Evolutionary conservation across 2,888 invertebrate species (phyloP).

Genomic region (Spisula subtruncata): DNA sequence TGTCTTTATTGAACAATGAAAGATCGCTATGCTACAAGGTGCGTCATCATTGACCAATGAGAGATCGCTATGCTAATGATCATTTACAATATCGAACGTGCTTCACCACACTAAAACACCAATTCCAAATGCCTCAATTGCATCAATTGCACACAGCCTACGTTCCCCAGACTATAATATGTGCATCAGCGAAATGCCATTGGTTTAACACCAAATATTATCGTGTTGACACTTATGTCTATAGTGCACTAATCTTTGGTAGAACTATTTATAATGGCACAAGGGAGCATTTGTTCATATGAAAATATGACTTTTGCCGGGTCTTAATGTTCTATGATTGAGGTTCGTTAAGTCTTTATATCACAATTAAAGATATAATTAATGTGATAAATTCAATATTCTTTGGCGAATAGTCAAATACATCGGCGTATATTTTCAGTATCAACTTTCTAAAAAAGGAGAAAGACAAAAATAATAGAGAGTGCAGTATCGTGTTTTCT

Average conservation of each 20-base stretch:
- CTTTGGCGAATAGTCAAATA: background rate
- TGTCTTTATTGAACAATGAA: too few species aligned
- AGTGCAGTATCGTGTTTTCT: too few species aligned
- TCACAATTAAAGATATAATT: background rate
- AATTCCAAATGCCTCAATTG: background rate
- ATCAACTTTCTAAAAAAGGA: background rate
- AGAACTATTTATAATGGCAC: background rate
- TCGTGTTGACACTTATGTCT: background rate
- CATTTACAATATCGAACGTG: too few species aligned
- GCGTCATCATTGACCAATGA: too few species aligned
- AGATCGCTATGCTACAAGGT: too few species aligned
- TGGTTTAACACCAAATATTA: conserved; percentile 5
- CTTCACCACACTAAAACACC: too few species aligned
- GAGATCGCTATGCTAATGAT: too few species aligned
- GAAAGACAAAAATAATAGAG: background rate
- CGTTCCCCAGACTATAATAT: background rate
- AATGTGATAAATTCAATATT: background rate
- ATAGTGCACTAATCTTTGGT: background rate
- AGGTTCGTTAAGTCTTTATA: background rate
- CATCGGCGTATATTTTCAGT: background rate
- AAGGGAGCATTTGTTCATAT: background rate
- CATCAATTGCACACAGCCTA: background rate
- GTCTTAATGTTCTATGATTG: too few species aligned
- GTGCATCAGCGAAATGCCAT: background rate
- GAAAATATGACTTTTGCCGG: too few species aligned